Conservation (phyloP, 2,797 vertebrate genomes). For the Characodon lateralis region DNA sequence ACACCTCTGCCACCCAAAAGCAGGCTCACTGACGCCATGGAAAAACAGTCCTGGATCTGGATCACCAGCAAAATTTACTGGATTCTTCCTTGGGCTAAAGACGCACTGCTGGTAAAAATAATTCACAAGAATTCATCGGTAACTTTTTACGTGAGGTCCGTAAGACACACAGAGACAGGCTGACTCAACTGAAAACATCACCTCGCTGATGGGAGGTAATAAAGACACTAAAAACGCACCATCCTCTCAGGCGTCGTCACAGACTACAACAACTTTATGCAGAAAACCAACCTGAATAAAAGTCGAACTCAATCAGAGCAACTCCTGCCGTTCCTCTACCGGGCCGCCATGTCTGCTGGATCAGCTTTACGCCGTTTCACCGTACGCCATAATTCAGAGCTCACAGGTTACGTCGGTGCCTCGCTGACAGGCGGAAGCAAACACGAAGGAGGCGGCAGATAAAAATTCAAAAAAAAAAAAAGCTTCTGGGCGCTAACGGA, state of each 20-base stretch:
- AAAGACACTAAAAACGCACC: not conserved
- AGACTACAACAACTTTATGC: not conserved
- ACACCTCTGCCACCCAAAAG: no score
- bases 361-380: not conserved
- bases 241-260: not conserved
- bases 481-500: not conserved
- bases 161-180: no score
- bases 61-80: no score
- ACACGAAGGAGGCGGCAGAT: not conserved
- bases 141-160: no score
- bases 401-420: not conserved
- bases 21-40: no score
- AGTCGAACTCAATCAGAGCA: constrained; percentile 1
- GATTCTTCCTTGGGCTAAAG: no score
- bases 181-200: no score
- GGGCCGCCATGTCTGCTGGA: constrained; percentile 41
- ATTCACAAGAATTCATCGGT: no score
- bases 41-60: no score
- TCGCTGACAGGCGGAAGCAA: fast-evolving
- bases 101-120: no score
- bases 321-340: constrained; percentile 11
- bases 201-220: no score
- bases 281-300: constrained; percentile 39
- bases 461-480: not conserved
- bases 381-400: not conserved